Percentiles rank a stretch among this genome's conserved stretches.
These are phyloP conservation scores for Megalonaias nervosa DNA, from an alignment of 1,140 invertebrate species.

Conservation along the genomic window DNA sequence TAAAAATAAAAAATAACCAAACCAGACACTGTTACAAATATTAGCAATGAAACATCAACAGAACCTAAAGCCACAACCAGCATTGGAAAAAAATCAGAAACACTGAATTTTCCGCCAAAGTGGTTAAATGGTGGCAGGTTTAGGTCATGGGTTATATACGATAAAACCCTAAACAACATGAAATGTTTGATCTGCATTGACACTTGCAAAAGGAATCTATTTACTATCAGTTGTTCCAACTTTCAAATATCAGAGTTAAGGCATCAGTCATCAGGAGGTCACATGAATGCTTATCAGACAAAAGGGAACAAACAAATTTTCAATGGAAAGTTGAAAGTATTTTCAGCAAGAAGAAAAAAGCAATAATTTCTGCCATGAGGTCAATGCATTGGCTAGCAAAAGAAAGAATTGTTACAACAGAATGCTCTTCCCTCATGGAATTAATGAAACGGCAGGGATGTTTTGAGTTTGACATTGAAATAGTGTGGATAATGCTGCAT, in stretches of 20 bases:
- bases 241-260: background rate
- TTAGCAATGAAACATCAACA: no score
- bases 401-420: constrained; percentile 4
- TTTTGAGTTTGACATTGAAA: background rate
- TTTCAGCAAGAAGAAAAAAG: background rate
- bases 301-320: background rate
- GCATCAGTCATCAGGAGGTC: constrained; percentile 1
- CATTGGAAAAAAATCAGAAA: no score
- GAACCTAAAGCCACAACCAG: no score
- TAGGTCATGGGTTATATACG: no score
- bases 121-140: no score
- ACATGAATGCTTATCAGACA: background rate
- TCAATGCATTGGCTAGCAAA: background rate
- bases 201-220: background rate
- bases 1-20: no score
- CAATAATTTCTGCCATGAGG: background rate
- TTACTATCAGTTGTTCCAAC: background rate
- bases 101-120: no score
- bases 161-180: no score
- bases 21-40: no score
- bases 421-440: background rate
- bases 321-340: background rate
- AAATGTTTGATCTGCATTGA: no score
- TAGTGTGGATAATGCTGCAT: background rate
- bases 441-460: background rate